These are phyloP conservation scores for Dendrolimus kikuchii DNA, from an alignment of 1,140 invertebrate genomes.

Conservation along the genomic window DNA sequence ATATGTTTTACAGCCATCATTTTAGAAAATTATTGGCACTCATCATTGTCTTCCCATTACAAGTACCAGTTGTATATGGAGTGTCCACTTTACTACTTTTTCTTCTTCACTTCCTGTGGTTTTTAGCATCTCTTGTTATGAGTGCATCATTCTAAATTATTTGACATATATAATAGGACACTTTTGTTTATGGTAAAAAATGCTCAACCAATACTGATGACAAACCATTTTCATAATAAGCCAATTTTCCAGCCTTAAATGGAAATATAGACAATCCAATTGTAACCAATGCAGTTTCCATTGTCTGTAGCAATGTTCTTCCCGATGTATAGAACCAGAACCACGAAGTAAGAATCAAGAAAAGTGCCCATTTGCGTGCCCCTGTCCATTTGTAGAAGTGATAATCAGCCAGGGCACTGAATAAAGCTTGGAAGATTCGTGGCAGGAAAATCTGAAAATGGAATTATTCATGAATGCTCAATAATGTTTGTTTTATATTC, in stretches of 20 bases:
- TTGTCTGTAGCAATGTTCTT: slow-evolving; percentile 87
- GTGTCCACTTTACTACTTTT: too few relatives aligned
- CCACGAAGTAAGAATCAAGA: slow-evolving; percentile 81
- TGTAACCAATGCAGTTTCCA: slow-evolving; percentile 85
- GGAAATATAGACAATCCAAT: slow-evolving; percentile 88
- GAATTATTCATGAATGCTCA: too few relatives aligned
- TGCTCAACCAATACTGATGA: neutral
- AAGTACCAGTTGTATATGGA: too few relatives aligned
- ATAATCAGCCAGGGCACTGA: slow-evolving; percentile 84
- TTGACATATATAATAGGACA: neutral
- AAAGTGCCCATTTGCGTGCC: slow-evolving; percentile 77
- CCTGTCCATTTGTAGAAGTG: slow-evolving; percentile 81
- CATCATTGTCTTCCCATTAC: too few relatives aligned
- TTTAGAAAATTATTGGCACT: too few relatives aligned
- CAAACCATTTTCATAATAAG: slow-evolving; percentile 57
- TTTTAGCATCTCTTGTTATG: too few relatives aligned
- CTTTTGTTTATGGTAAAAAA: too few relatives aligned
- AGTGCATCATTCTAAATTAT: neutral
- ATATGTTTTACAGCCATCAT: too few relatives aligned
- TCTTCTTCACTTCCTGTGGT: too few relatives aligned
- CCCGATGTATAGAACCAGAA: slow-evolving; percentile 92
- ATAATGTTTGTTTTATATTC: too few relatives aligned
- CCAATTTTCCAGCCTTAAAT: slow-evolving; percentile 72
- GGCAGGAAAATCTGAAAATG: slow-evolving; percentile 77
- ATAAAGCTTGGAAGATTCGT: slow-evolving; percentile 82